A percentile compares a stretch with the other conserved stretches of the same genome.
phyloP scores from a whole-genome alignment of 1,140 invertebrate genomes.

The Lepidotrigona ventralis region DNA sequence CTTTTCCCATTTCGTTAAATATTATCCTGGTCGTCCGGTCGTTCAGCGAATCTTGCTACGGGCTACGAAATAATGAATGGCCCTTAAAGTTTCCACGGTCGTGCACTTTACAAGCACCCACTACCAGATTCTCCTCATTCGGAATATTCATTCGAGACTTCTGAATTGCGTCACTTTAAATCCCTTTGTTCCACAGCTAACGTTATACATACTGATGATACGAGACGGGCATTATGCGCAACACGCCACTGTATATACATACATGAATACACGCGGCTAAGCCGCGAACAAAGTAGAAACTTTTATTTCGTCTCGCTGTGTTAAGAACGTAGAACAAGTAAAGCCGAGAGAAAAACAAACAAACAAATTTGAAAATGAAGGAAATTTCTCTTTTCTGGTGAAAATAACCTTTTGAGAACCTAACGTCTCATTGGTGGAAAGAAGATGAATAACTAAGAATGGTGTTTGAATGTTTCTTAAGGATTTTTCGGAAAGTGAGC shows the following conservation, averaged over 20 bases:
- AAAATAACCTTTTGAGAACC: constrained; percentile 3
- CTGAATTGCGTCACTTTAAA: constrained; percentile 33
- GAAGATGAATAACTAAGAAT: background rate
- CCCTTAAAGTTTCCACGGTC: constrained; percentile 37
- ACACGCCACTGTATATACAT: background rate
- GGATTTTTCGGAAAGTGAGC: too few relatives aligned
- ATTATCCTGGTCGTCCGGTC: background rate
- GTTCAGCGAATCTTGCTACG: background rate
- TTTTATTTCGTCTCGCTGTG: constrained; percentile 8
- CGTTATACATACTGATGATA: constrained; percentile 36
- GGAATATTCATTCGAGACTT: constrained; percentile 44
- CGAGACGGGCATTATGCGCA: background rate
- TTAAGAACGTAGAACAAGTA: background rate
- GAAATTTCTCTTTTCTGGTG: background rate
- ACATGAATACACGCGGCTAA: background rate
- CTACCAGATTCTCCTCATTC: background rate
- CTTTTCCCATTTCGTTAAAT: background rate
- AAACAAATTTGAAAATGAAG: too few relatives aligned
- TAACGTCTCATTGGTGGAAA: background rate
- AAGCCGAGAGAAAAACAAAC: background rate
- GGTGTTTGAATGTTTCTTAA: background rate
- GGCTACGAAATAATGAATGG: constrained; percentile 40
- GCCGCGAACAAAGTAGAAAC: constrained; percentile 12
- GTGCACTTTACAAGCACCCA: constrained; percentile 27
- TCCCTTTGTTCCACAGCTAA: constrained; percentile 14